Base-by-base conservation (phyloP, 2,113 vertebrate species). In the Chinchilla lanigera region DNA sequence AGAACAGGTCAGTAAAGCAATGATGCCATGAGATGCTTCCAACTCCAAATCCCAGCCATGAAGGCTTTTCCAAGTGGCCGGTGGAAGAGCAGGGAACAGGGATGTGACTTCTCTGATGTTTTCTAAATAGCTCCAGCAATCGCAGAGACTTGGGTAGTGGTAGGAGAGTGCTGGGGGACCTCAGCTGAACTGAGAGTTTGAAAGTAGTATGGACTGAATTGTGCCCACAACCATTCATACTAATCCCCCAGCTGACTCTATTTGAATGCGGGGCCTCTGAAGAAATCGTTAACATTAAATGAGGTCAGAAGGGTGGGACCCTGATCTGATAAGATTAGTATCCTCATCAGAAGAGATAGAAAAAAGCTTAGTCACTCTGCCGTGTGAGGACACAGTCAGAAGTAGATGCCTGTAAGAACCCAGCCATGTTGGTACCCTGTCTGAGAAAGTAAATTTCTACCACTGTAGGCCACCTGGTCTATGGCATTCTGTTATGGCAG, bases 371-470 rank as follows among this genome's bases (percentile, higher is more conserved):
- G 5, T 35, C 33, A 5, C 10, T 0, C 30, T 84, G 54, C 50
- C 47, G 0, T 3, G 7, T 1, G 52, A 90, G n/a, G 67, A 60
- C 73, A 5, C 1, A 33, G 16, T 5, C 0, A 60, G 86, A 87
- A 83, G 67, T 2, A 0, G 75, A 41, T 77, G 44, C 13, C 44
- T 14, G 6, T 47, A 47, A 17, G 73, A 77, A 47, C 73, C 19
- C 0, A 0, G 5, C 11, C 2, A 1, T 0, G 5, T 54, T 19
- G 47, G 17, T 28, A 13, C 44, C 77, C 58, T 44, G 65, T 13
- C 10, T 22, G 26, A 22, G 58, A 83, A 44, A 73, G 65, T 13
- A 35, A 14, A 67, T 11, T 3, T 20, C 44, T 58, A 5, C 63
- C 7, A 6, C 30, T 20, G 4, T 41, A n/a, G 71, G 50, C 58